Base-by-base conservation (phyloP, 2,113 vertebrate species). In the Tyto alba region DNA sequence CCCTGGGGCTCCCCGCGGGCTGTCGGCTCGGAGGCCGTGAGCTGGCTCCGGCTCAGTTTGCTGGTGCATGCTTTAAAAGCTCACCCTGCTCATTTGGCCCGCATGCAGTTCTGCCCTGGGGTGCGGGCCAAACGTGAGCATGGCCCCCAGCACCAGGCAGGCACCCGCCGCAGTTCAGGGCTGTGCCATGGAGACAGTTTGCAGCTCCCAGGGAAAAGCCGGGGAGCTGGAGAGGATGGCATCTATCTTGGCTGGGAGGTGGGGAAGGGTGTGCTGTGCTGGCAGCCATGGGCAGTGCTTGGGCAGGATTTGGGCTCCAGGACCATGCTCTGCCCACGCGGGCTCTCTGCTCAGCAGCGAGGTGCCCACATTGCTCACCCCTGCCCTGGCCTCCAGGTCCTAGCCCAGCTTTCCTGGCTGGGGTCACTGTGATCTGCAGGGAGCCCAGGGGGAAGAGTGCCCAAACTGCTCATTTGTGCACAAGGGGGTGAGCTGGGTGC, bases 21-120 rank as follows among this genome's bases (percentile, higher is more conserved):
- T 62, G 19, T 45, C 52, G 78, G 85, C 68, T 66, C 2, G 0
- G 8, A 14, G 34, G 59, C 43, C 4, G 1, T 7, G 20, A 26
- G 62, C 66, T 67, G 64, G 22, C 48, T n/a, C 64, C 0, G 0
- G 45, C 48, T 48, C 34, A 0, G 30, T 19, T 45, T 3, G 36
- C 6, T 34, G 47, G 32, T 9, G 47, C 3, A 0, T 4, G 32
- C 36, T 66, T 14, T 45, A 9, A 23, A 29, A 84, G 13, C 52
- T 94, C 6, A 0, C 9, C 40, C 47, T 1, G 15, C 43, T 82
- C 7, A 5, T 43, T 86, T 56, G 36, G 11, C 34, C 29, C 75
- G 16, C n/a, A 0, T 12, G 10, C 0, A 6, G 27, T 16, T 57
- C 59, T 26, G 53, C 62, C 66, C 38, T 7, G 3, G 18, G 27